Evolutionary conservation across 2,113 vertebrate species (phyloP).

Genomic region (Meleagris gallopavo): DNA sequence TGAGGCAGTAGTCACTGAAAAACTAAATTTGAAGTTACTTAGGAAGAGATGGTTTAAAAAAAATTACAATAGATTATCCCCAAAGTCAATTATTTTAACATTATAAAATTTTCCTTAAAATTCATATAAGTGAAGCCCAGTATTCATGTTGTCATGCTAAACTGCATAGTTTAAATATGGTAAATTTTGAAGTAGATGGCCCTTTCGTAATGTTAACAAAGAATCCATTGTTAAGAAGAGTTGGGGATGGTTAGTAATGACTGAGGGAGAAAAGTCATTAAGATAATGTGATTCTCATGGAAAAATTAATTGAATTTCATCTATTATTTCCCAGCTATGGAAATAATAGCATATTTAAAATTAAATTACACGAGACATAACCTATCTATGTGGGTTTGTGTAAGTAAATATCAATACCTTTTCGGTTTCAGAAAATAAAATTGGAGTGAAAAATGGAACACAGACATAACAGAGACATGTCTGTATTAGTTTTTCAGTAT

Average conservation of each 20-base stretch:
- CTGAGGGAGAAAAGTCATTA: conserved; percentile 12
- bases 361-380: not conserved
- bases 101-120: not conserved
- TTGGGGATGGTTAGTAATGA: not conserved
- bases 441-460: not conserved
- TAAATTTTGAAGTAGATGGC: not conserved
- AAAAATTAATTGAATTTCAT: conserved; percentile 15
- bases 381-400: not conserved
- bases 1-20: not conserved
- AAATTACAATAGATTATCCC: not conserved
- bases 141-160: not conserved
- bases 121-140: not conserved
- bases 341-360: conserved; percentile 6
- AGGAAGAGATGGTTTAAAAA: not conserved
- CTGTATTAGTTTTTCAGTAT: not conserved
- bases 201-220: not conserved
- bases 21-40: not conserved
- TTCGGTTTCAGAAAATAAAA: not conserved
- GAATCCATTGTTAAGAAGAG: not conserved
- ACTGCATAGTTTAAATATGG: not conserved
- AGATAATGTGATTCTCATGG: not conserved
- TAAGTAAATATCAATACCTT: not conserved
- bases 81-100: not conserved
- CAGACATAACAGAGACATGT: not conserved
- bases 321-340: not conserved